These are phyloP conservation scores for Andinoacara biseriatus DNA, from an alignment of 2,113 vertebrate species.

Conservation along the genomic window DNA sequence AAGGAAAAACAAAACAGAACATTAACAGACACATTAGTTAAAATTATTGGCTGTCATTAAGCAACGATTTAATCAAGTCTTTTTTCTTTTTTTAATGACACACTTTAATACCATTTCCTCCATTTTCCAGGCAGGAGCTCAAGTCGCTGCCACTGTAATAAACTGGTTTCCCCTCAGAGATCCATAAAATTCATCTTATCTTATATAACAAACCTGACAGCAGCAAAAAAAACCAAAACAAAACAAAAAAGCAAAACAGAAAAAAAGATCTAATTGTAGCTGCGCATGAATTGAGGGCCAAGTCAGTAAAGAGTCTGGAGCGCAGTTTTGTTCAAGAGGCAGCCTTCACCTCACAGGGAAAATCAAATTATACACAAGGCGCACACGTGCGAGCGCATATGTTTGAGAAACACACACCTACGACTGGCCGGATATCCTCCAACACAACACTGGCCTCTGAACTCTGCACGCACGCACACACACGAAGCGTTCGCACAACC, in stretches of 20 bases:
- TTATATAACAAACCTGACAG: slow-evolving; percentile 3
- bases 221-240: not conserved
- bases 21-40: not conserved
- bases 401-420: slow-evolving; percentile 51
- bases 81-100: not conserved
- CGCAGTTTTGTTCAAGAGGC: slow-evolving; percentile 21
- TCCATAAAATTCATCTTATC: slow-evolving; percentile 28
- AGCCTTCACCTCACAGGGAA: slow-evolving; percentile 48
- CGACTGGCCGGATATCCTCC: slow-evolving; percentile 59
- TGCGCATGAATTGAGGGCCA: not conserved
- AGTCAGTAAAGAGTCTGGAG: slow-evolving; percentile 27
- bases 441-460: slow-evolving; percentile 37
- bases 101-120: not conserved
- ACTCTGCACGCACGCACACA: slow-evolving; percentile 10
- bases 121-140: slow-evolving; percentile 9
- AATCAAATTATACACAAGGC: slow-evolving; percentile 50
- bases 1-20: not conserved
- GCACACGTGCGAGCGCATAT: slow-evolving; percentile 46
- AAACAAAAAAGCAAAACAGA: not conserved
- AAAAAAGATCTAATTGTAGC: not conserved
- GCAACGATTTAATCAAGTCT: not conserved
- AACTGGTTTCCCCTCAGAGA: not conserved
- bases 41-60: slow-evolving; percentile 1
- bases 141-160: not conserved
- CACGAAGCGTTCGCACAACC: slow-evolving; percentile 8